Evolutionary conservation across 92 coral and sea anemone genomes (phyloP), one percentile per base, ranked within the genome.

Genomic region (Zoanthus solanderi): DNA sequence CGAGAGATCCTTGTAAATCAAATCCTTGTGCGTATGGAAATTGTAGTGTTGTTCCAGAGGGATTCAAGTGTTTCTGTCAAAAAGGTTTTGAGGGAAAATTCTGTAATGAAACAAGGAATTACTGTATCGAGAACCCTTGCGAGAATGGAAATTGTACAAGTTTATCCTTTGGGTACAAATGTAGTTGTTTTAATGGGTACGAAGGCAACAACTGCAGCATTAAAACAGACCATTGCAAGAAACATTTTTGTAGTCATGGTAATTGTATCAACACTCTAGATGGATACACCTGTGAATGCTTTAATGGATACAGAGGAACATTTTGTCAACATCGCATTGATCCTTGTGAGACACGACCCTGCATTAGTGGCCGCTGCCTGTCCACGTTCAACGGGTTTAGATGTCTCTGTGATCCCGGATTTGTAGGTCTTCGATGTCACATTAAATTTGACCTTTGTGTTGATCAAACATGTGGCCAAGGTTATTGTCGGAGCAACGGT

Each of bases 181-280:
- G 94, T 76, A 65, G 75, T 1, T 92, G 96, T n/a, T 74, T 76
- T 53, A 48, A 75, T 1, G 94, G 94, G 42, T 89, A 74, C 76
- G 84, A 80, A 60, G 96, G 94, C n/a, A 56, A 34, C 54, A 78
- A 58, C 11, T 95, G 97, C 76, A 86, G 89, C 69, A 79, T 71
- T 57, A 45, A 52, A n/a, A 34, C 32, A 12, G 68, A 88, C 87
- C 48, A 69, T 12, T 95, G 98, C 66, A 31, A n/a, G 31, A 79
- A 90, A n/a, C 90, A 87, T 76, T 90, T 93, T 4, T 95, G 99
- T 85, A 86, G 84, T 54, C 91, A 96, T 52, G 98, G 98, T 7
- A 79, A 80, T 18, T 96, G 98, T 86, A 47, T 37, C 50, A 81
- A 81, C 85, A 81, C 75, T 65, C 34, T 66, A 18, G 47, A 8